Percentiles rank a stretch among this genome's conserved stretches.
phyloP scores from a whole-genome alignment of 2,888 invertebrate species.

The Nineta flava region DNA sequence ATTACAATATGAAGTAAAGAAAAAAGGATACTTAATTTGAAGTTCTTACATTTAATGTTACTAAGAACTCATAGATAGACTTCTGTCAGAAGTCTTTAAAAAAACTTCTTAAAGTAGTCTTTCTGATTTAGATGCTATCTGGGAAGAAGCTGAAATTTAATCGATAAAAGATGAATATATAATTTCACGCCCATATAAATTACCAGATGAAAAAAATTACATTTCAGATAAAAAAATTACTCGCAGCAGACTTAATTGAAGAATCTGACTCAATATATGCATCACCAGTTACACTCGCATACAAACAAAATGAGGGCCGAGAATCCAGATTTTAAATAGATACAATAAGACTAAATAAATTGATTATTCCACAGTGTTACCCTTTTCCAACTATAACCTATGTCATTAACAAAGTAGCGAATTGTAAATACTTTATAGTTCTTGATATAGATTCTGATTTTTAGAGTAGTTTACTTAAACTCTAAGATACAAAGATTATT shows the following conservation, averaged over 20 bases:
- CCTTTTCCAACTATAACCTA: constrained; percentile 11
- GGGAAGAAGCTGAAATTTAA: constrained; percentile 13
- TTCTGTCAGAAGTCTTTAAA: too few species aligned
- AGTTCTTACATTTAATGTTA: too few species aligned
- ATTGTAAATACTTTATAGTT: too few species aligned
- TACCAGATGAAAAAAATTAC: constrained; percentile 15
- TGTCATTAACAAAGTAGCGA: constrained; percentile 8
- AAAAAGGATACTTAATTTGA: too few species aligned
- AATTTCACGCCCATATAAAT: constrained; percentile 12
- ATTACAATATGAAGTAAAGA: too few species aligned
- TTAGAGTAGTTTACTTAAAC: too few species aligned
- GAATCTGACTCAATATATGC: constrained; percentile 15
- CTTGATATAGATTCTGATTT: too few species aligned
- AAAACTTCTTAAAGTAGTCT: too few species aligned
- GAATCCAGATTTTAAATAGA: constrained; percentile 12
- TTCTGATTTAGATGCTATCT: too few species aligned
- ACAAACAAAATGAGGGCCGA: constrained; percentile 12
- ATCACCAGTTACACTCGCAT: constrained; percentile 10
- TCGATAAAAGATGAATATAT: constrained; percentile 12
- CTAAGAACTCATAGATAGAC: too few species aligned
- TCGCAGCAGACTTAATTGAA: constrained; percentile 14
- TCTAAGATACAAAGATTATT: too few species aligned
- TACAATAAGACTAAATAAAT: constrained; percentile 5
- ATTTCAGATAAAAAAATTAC: constrained; percentile 13
- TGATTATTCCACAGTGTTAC: constrained; percentile 8